Conservation (phyloP, 2,113 vertebrate species). For the Tautogolabrus adspersus region DNA sequence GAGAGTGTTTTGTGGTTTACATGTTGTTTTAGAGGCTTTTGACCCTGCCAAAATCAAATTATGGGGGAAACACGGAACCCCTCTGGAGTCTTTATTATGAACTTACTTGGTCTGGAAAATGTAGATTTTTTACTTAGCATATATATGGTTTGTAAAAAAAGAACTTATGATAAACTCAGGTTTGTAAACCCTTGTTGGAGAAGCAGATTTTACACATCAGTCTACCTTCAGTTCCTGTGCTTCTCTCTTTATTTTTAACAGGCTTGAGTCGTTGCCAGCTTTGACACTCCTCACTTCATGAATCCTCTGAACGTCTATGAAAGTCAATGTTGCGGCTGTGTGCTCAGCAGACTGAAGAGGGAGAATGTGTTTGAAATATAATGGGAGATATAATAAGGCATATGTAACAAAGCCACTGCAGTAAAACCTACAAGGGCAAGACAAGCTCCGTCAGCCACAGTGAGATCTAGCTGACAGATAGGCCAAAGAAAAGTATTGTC, state of each 20-base stretch:
- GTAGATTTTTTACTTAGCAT: neutral
- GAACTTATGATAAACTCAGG: neutral
- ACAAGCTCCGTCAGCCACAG: conserved; percentile 44
- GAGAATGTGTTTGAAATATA: conserved; percentile 61
- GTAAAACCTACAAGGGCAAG: conserved; percentile 47
- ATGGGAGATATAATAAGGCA: conserved; percentile 55
- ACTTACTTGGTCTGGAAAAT: conserved; percentile 8
- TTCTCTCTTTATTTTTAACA: conserved; percentile 26
- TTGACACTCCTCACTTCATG: conserved; percentile 46
- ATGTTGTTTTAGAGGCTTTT: conserved; percentile 33
- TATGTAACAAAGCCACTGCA: conserved; percentile 48
- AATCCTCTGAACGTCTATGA: conserved; percentile 40
- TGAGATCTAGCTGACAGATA: conserved; percentile 36
- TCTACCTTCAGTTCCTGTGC: neutral
- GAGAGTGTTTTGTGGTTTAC: conserved; percentile 13
- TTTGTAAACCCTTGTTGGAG: neutral
- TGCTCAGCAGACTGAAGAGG: conserved; percentile 47
- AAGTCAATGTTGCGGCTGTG: conserved; percentile 50
- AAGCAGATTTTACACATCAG: neutral
- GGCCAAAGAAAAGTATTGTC: conserved; percentile 34
- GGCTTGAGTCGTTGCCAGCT: conserved; percentile 15
- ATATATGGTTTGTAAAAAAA: neutral
- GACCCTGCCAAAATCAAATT: conserved; percentile 38
- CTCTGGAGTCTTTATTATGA: conserved; percentile 2
- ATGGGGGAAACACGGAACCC: conserved; percentile 24